phyloP scores from a whole-genome alignment of 2,797 vertebrate species.

The Prunella strophiata region DNA sequence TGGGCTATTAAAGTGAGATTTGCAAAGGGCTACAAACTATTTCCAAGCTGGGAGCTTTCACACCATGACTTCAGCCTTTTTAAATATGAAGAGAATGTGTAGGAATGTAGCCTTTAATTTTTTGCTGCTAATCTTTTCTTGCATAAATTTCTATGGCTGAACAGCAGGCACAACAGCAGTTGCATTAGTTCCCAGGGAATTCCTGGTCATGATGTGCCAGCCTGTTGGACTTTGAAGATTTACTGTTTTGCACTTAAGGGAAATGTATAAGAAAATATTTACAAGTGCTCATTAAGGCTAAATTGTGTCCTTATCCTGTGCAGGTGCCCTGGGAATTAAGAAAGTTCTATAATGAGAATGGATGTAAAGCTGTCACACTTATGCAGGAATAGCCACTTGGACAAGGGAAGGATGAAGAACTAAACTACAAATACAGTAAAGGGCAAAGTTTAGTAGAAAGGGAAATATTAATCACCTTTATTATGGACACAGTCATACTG shows the following conservation, averaged over 20 bases:
- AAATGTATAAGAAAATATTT: slow-evolving; percentile 56
- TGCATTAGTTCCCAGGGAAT: slow-evolving; percentile 35
- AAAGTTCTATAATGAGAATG: slow-evolving; percentile 34
- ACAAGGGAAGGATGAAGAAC: not conserved
- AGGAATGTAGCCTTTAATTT: not conserved
- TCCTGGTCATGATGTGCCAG: slow-evolving; percentile 15
- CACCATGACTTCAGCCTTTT: not conserved
- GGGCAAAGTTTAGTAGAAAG: not conserved
- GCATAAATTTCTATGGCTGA: slow-evolving; percentile 1
- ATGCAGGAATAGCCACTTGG: not conserved
- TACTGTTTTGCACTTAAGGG: slow-evolving; percentile 13
- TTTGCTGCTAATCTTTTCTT: not conserved
- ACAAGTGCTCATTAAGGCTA: slow-evolving; percentile 44
- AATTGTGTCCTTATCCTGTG: slow-evolving; percentile 35
- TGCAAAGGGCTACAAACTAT: not conserved
- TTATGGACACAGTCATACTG: not conserved
- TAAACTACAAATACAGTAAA: not conserved
- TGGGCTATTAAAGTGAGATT: not conserved
- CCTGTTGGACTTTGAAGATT: slow-evolving; percentile 45
- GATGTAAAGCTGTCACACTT: not conserved
- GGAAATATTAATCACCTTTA: not conserved
- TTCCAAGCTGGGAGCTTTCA: not conserved
- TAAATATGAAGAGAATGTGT: not conserved
- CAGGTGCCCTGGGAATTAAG: not conserved
- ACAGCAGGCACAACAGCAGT: slow-evolving; percentile 26